These are phyloP conservation scores for Phalacrocorax brasilianus DNA, from an alignment of 2,113 vertebrate species.

Conservation along the genomic window DNA sequence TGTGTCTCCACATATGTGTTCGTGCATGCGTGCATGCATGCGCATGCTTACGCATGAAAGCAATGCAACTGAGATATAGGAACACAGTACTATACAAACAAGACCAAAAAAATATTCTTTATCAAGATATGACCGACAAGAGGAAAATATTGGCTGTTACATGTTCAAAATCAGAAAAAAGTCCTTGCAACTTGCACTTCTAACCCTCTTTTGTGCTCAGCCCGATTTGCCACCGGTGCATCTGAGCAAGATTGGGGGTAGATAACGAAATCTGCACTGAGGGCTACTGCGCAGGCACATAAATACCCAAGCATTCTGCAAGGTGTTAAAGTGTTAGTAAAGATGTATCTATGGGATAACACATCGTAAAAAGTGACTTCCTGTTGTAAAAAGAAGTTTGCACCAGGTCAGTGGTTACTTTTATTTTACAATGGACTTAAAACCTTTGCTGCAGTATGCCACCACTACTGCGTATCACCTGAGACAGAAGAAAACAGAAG, in stretches of 20 bases:
- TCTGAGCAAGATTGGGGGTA: neutral
- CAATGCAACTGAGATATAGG: neutral
- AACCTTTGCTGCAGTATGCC: neutral
- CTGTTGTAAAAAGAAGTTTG: neutral
- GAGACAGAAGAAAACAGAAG: neutral
- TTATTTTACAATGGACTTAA: neutral
- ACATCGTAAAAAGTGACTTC: neutral
- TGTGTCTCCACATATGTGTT: neutral
- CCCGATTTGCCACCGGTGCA: neutral
- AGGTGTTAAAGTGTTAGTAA: neutral
- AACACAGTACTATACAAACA: neutral
- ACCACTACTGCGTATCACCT: neutral
- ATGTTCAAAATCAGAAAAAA: neutral
- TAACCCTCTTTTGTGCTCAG: neutral
- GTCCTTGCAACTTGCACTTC: neutral
- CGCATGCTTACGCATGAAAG: neutral
- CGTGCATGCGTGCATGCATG: accelerated
- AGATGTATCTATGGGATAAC: neutral
- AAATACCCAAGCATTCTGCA: neutral
- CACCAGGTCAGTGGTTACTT: neutral
- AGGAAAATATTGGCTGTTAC: neutral
- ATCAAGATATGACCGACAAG: neutral
- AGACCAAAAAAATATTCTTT: neutral
- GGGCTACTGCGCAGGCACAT: neutral
- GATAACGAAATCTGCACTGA: neutral